phyloP scores from a whole-genome alignment of 2,888 invertebrate genomes.

The Athrips mouffetella region DNA sequence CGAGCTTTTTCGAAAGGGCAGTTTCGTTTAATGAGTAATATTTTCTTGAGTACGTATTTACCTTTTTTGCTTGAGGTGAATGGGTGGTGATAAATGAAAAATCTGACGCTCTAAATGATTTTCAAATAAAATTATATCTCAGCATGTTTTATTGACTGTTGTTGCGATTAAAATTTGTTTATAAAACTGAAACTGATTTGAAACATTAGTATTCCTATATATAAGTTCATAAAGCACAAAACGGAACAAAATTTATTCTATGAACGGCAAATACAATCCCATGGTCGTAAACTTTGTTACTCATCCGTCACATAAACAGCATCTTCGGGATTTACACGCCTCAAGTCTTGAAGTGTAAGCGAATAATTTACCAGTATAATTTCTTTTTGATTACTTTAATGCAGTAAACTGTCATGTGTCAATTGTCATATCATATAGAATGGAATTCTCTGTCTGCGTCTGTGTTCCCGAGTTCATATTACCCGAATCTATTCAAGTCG shows the following conservation, averaged over 20 bases:
- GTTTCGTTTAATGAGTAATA: conserved; percentile 45
- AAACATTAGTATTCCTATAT: neutral
- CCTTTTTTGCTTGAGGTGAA: conserved; percentile 29
- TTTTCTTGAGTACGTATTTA: conserved; percentile 44
- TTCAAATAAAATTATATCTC: neutral
- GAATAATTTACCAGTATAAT: conserved; percentile 8
- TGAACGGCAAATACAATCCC: conserved; percentile 46
- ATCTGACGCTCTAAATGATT: neutral
- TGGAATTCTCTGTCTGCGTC: too few species aligned
- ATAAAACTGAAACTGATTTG: too few species aligned
- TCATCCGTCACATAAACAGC: conserved; percentile 54
- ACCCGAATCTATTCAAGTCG: too few species aligned
- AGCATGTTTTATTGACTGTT: neutral
- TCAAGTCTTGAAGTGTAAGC: conserved; percentile 24
- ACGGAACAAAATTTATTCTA: conserved; percentile 27
- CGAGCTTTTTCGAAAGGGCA: conserved; percentile 43
- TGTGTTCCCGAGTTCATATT: too few species aligned
- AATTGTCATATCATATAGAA: too few species aligned
- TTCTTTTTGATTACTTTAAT: too few species aligned
- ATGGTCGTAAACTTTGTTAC: conserved; percentile 49
- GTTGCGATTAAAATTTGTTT: neutral
- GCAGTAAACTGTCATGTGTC: too few species aligned
- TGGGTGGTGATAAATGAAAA: neutral
- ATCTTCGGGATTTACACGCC: conserved; percentile 33
- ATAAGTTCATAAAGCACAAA: neutral